phyloP scores from a whole-genome alignment of 2,888 invertebrate species.

The Halictus ligatus region DNA sequence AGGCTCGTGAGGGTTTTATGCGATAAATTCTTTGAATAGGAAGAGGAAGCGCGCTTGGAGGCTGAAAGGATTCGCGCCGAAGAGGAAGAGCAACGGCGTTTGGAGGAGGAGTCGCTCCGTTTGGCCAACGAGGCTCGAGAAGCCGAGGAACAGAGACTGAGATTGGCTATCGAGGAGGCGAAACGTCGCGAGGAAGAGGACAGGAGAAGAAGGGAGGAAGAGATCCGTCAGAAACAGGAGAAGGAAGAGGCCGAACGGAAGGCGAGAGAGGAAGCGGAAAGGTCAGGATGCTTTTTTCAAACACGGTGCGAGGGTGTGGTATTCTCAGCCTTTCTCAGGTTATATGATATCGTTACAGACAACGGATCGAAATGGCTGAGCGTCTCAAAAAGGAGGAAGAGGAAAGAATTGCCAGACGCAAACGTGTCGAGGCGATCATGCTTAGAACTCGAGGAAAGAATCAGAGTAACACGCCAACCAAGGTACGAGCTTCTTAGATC shows the following conservation, averaged over 20 bases:
- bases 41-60: constrained; percentile 91
- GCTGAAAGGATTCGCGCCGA: constrained; percentile 90
- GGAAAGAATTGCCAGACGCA: constrained; percentile 94
- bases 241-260: constrained; percentile 92
- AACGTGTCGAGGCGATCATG: constrained; percentile 97
- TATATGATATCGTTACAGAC: constrained; percentile 80
- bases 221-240: constrained; percentile 87
- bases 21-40: constrained; percentile 76
- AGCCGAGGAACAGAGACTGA: constrained; percentile 94
- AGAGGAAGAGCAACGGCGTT: constrained; percentile 92
- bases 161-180: constrained; percentile 89
- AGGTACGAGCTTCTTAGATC: constrained; percentile 76
- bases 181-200: constrained; percentile 93
- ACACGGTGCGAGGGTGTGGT: no score
- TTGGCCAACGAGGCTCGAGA: constrained; percentile 92
- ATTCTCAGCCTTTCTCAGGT: background rate
- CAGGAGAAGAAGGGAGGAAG: constrained; percentile 88
- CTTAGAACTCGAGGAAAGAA: constrained; percentile 90
- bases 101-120: constrained; percentile 92
- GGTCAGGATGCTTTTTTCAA: constrained; percentile 70
- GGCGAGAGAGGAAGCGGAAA: constrained; percentile 94
- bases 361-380: constrained; percentile 93
- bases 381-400: constrained; percentile 94
- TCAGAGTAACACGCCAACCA: constrained; percentile 84
- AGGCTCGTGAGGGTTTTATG: background rate